Evolutionary conservation across 2,113 vertebrate species (phyloP), one percentile per base, ranked within the genome.

Genomic region (Cryptomyrus ogoouensis): DNA sequence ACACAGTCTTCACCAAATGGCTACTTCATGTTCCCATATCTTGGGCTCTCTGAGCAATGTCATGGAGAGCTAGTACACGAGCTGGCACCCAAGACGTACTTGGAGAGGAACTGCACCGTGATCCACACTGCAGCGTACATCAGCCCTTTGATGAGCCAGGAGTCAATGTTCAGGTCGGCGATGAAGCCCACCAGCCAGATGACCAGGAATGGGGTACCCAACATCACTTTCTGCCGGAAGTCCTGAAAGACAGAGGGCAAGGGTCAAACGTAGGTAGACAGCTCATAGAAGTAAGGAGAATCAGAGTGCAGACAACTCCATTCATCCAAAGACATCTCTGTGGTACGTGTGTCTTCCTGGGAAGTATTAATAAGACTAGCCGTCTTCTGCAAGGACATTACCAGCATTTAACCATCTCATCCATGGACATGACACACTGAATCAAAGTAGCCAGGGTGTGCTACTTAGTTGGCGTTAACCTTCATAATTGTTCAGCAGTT

Each of bases 161-260:
- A 99, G 95, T 99, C 98, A 49, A 99, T 97, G 93, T 99, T 97
- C 91, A 99, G 96, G 95, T 99, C 97, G 89, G 98, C 98, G 92
- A 99, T 99, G 96, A 99, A 99, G 44, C 98, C 98, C 91, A 99
- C 97, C 46, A 99, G 93, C 98, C 98, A 99, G 95, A 99, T 99
- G 92, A 99, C 97, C 88, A 99, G 94, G 92, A 99, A 99, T n/a
- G 98, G 98, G n/a, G 98, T 99, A 91, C 97, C 98, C 90, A 99
- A 95, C 98, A 99, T 99, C 94, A 99, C 97, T 95, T 99, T 99
- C 96, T 99, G 98, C 42, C 98, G 96, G 94, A 99, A 98, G 94
- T 99, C 98, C 98, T 99, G 93, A 13, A 17, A 80, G 62, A 31
- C n/a, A 70, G 9, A 58, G 49, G 39, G n/a, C 56, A 74, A 62